Percentiles rank a stretch among this genome's conserved stretches.
Evolutionary conservation across 2,797 vertebrate species (phyloP).

Genomic region (Sternarchorhynchus goeldii): DNA sequence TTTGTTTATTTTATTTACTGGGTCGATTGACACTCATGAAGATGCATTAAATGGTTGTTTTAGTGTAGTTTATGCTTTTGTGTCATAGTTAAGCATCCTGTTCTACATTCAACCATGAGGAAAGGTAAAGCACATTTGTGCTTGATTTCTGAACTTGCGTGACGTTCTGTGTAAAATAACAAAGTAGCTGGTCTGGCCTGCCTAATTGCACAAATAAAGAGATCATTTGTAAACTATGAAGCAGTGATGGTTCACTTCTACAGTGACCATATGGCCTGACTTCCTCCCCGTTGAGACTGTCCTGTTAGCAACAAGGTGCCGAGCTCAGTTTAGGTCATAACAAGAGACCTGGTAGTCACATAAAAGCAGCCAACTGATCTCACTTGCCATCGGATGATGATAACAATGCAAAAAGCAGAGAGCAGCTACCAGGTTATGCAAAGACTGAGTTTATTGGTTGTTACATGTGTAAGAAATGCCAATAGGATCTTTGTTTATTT

Average conservation of each 20-base stretch:
- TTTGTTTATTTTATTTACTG: no score
- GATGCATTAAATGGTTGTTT: background rate
- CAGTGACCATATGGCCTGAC: constrained; percentile 17
- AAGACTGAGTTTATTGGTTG: no score
- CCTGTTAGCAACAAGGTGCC: background rate
- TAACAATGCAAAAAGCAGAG: background rate
- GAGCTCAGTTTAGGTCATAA: background rate
- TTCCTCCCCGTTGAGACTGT: constrained; percentile 8
- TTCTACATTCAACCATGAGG: background rate
- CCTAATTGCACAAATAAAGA: constrained; percentile 22
- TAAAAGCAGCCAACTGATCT: background rate
- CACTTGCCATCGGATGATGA: constrained; percentile 1
- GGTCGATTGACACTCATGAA: no score
- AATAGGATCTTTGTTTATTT: no score
- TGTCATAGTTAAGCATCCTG: background rate
- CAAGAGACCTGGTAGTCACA: background rate
- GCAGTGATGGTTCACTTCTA: constrained; percentile 13
- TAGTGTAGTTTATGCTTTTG: background rate
- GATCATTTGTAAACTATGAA: constrained; percentile 5
- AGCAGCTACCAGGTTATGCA: no score
- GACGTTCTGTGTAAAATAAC: background rate
- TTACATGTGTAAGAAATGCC: no score
- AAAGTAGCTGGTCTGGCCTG: background rate
- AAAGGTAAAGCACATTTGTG: constrained; percentile 2
- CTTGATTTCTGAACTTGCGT: background rate